phyloP scores from a whole-genome alignment of 2,113 vertebrate genomes.

The Poicephalus gulielmi region DNA sequence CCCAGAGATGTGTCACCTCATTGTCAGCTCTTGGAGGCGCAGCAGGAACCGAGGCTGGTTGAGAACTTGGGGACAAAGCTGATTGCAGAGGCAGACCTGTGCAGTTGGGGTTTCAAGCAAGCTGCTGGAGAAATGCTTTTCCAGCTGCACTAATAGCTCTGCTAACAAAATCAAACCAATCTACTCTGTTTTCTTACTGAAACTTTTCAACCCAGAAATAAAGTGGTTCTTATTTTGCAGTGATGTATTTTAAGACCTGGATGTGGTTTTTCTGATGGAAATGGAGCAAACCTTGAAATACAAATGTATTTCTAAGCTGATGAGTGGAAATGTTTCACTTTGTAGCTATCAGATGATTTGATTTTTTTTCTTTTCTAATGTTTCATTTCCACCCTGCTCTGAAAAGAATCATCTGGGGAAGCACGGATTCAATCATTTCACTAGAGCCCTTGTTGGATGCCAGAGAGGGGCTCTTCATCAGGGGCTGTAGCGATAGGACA shows the following conservation, averaged over 20 bases:
- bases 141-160: neutral
- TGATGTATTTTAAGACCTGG: neutral
- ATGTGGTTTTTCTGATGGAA: neutral
- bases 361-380: neutral
- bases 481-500: neutral
- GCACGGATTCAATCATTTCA: neutral
- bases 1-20: neutral
- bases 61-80: neutral
- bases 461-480: neutral
- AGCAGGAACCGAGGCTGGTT: neutral
- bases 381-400: neutral
- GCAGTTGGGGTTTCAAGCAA: neutral
- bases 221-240: neutral
- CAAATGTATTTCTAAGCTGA: neutral
- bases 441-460: neutral
- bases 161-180: neutral
- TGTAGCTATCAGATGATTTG: neutral
- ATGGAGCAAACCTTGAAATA: neutral
- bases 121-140: neutral
- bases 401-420: neutral
- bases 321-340: neutral
- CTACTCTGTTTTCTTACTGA: neutral
- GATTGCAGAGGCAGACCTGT: neutral
- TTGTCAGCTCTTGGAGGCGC: neutral
- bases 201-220: neutral